Evolutionary conservation across 2,888 invertebrate species (phyloP), one percentile per base, ranked within the genome.

Genomic region (Drosophila peninsularis): DNA sequence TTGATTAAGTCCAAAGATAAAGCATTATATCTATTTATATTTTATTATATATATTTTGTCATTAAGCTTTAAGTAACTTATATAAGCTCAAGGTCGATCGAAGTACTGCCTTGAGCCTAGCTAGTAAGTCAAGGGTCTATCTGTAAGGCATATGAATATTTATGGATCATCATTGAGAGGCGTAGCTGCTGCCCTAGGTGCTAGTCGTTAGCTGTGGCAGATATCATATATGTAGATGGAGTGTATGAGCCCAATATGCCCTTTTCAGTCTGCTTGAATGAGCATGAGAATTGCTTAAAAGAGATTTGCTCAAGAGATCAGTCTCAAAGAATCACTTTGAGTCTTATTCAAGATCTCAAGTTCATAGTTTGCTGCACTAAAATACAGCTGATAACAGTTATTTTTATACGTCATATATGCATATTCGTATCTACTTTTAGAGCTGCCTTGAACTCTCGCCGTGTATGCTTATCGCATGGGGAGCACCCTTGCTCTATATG

Each of bases 401-500:
- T 19, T 19, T 14, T 21, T 5, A 42, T 44, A 14, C 14, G 13
- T 14, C 14, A n/a, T 13, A 47, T 47, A 32, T 32, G 2, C n/a
- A 6, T 17, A 0, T 3, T 32, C 27, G 30, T 17, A 30, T 47
- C 27, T 17, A 30, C 47, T 47, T 47, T 47, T 13, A 32, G 30
- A 47, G 30, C 47, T 47, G 32, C 47, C 47, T 32, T 47, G 19
- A 47, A 47, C 47, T 32, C 6, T 47, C 13, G 10, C 3, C 3
- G 19, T 4, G 30, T 47, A 13, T 47, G 19, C 47, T 47, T 47
- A 47, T 47, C 47, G 5, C 32, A 4, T 7, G 0, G 17, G 13
- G 32, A 32, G 30, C 19, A n/a, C n/a, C n/a, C n/a, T n/a, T n/a
- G n/a, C n/a, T n/a, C n/a, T n/a, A n/a, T n/a, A n/a, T n/a, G n/a